Percentiles rank a stretch among this genome's conserved stretches.
Evolutionary conservation across 2,888 invertebrate species (phyloP).

Genomic region (Polydrusus cervinus): DNA sequence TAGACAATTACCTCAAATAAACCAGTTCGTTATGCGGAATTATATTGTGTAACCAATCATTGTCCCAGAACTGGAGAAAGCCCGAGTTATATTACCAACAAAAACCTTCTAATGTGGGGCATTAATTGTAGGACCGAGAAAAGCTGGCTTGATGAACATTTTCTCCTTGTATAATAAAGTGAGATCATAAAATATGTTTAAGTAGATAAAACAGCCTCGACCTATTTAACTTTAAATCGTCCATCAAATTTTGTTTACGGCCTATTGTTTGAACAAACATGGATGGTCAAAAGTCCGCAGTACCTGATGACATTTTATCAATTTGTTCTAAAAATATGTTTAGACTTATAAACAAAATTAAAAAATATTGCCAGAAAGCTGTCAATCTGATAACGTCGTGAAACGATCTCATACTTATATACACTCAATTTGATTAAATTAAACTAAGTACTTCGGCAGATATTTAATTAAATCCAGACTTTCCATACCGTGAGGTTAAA

Average conservation of each 20-base stretch:
- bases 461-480: too few relatives aligned
- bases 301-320: too few relatives aligned
- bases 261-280: too few relatives aligned
- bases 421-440: too few relatives aligned
- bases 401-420: too few relatives aligned
- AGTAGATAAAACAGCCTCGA: constrained; percentile 25
- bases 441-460: too few relatives aligned
- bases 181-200: constrained; percentile 36
- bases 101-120: constrained; percentile 52
- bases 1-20: constrained; percentile 50
- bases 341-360: too few relatives aligned
- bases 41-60: constrained; percentile 53
- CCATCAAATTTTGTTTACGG: constrained; percentile 30
- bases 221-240: constrained; percentile 25
- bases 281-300: too few relatives aligned
- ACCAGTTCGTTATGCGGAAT: constrained; percentile 50
- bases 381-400: too few relatives aligned
- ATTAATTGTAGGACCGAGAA: constrained; percentile 51
- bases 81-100: constrained; percentile 49
- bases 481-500: too few relatives aligned
- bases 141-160: constrained; percentile 50
- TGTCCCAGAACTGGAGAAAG: constrained; percentile 46
- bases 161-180: constrained; percentile 44
- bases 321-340: too few relatives aligned
- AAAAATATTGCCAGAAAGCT: too few relatives aligned